Percentiles rank a stretch among this genome's conserved stretches.
Evolutionary conservation across 2,888 invertebrate genomes (phyloP).

Genomic region (Ptychoptera albimana): DNA sequence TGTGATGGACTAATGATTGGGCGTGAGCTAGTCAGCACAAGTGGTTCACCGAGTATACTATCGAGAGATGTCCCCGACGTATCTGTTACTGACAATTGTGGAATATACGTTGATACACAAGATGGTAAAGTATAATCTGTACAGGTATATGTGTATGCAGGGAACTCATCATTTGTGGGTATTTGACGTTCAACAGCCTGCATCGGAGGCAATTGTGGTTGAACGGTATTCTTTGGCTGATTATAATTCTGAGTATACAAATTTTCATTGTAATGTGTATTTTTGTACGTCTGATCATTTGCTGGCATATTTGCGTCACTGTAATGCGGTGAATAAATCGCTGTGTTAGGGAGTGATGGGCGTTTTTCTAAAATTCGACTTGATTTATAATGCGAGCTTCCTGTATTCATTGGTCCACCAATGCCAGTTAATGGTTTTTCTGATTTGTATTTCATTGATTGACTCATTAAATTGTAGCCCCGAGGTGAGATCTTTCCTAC

Average conservation of each 20-base stretch:
- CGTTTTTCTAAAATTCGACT: slow-evolving; percentile 14
- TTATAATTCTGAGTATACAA: not conserved
- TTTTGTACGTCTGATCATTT: not conserved
- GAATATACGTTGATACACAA: slow-evolving; percentile 29
- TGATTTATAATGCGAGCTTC: slow-evolving; percentile 9
- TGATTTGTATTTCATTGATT: slow-evolving; percentile 15
- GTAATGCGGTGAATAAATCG: not conserved
- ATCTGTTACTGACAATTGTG: slow-evolving; percentile 17
- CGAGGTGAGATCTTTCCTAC: slow-evolving; percentile 13
- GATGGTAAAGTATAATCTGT: slow-evolving; percentile 35
- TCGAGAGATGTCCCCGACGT: slow-evolving; percentile 21
- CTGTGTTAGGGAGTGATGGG: slow-evolving; percentile 26
- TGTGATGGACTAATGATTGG: slow-evolving; percentile 16
- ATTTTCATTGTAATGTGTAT: not conserved
- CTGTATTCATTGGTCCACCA: no score
- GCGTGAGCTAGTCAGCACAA: slow-evolving; percentile 22
- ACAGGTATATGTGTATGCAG: slow-evolving; percentile 27
- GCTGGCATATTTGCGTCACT: not conserved
- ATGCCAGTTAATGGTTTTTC: no score
- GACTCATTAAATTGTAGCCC: slow-evolving; percentile 18
- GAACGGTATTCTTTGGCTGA: not conserved
- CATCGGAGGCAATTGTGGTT: not conserved
- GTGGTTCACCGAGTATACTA: slow-evolving; percentile 25
- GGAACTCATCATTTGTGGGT: slow-evolving; percentile 3
- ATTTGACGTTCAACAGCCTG: slow-evolving; percentile 8